Evolutionary conservation across 2,113 vertebrate genomes (phyloP), one percentile per base, ranked within the genome.

Genomic region (Grallaria varia): DNA sequence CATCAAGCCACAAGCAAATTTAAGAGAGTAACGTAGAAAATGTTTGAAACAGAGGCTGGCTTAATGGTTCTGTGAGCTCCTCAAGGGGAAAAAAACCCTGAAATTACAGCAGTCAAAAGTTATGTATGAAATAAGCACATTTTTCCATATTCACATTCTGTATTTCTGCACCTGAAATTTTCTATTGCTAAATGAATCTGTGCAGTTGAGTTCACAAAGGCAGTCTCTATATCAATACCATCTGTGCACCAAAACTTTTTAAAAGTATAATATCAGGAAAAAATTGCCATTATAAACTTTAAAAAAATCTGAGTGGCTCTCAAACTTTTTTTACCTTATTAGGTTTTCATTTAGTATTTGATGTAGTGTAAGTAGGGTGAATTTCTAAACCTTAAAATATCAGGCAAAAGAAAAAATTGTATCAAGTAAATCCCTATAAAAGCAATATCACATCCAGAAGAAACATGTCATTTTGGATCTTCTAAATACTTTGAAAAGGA

Each of bases 401-500:
- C 59, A 95, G 80, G 89, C 30, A 92, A 74, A 80, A 96, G 17
- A 72, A 88, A 85, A 96, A 87, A 90, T 59, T 3, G 80, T 87
- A 81, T 53, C 73, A 95, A 75, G 15, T 60, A 97, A 95, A 96
- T 83, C 90, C 40, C 89, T 91, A 81, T 73, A 85, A 97, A 91
- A 96, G 85, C 69, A 95, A 37, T 63, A 93, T 84, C 78, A 69
- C 66, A 77, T 96, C 87, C 91, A 97, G 95, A 96, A 97, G 88
- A 93, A 97, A 96, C 86, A 88, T 95, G 89, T 97, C 55, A 77
- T 94, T 94, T 96, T 85, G 77, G 35, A 60, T 93, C 84, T 84
- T 96, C 90, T 87, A 95, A 89, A 95, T 84, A 87, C 85, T 90
- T 96, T 89, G 75, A 80, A 96, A 97, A 97, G 27, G 97, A 90